Evolutionary conservation across 1,140 invertebrate species (phyloP), one percentile per base, ranked within the genome.

Genomic region (Polyergus mexicanus): DNA sequence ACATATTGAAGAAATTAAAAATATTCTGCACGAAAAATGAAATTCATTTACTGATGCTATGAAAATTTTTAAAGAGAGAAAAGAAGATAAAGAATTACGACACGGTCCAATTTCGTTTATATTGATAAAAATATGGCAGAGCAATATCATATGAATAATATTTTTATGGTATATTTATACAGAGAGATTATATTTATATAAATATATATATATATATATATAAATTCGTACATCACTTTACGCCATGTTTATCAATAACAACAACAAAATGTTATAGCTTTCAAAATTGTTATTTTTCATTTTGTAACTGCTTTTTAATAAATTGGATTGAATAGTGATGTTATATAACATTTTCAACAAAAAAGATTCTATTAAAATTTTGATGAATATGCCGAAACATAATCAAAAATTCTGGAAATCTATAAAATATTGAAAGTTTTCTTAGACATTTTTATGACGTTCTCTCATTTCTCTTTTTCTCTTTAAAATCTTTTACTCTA

Each of bases 41-140:
- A 54, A 72, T 10, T 51, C n/a, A 54, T 72, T 83, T 47, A 60
- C 35, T 74, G n/a, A 60, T 60, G 11, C 4, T 11, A 44, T 72
- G 28, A 81, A 58, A 81, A 22, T 38, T 54, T 54, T 5, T 7
- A 41, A 41, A 47, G 7, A 47, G 13, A 4, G 13, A 13, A 3
- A 13, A 7, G 1, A 1, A 44, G 11, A 47, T 0, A 47, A 13
- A 51, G 16, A 51, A 51, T 65, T n/a, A 76, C 19, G 38, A 47
- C 25, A 10, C n/a, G n/a, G 19, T 32, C 10, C 10, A 44, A 63
- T 41, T 51, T n/a, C 38, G 10, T 65, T 47, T 1, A 25, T 22
- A 38, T 65, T 38, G 41, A 3, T 32, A 78, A 51, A 78, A 78
- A 65, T 65, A 65, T 25, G 22, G 1, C 25, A 19, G 7, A 35